These are phyloP conservation scores for Oncopeltus fasciatus DNA, from an alignment of 1,140 invertebrate genomes.

Conservation along the genomic window DNA sequence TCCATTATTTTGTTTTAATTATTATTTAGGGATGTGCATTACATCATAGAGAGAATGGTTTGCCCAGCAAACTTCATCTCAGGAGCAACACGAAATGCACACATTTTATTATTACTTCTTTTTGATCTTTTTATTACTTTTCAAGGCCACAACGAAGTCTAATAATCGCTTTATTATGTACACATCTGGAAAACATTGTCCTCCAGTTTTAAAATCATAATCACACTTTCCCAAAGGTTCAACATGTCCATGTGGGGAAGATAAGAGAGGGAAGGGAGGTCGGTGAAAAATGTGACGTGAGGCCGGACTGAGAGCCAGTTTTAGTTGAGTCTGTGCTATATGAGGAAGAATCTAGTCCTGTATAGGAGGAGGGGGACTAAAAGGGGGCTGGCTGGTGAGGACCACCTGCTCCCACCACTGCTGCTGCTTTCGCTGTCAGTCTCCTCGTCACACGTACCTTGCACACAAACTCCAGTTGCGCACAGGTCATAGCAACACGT, in stretches of 20 bases:
- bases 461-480: slow-evolving; percentile 26
- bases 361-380: slow-evolving; percentile 6
- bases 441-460: neutral
- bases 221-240: neutral
- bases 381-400: neutral
- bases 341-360: slow-evolving; percentile 19
- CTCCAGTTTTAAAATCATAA: neutral
- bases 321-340: slow-evolving; percentile 17
- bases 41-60: slow-evolving; percentile 5
- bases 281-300: slow-evolving; percentile 6
- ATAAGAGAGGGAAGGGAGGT: neutral
- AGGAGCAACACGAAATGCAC: neutral
- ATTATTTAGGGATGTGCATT: neutral
- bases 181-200: slow-evolving; percentile 6
- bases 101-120: neutral
- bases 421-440: neutral
- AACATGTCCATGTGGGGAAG: no score
- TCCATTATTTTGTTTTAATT: neutral
- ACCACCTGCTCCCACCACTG: neutral
- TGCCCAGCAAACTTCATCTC: slow-evolving; percentile 15
- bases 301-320: slow-evolving; percentile 2
- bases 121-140: slow-evolving; percentile 9
- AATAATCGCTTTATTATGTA: slow-evolving; percentile 5
- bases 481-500: slow-evolving; percentile 61
- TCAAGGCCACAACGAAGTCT: slow-evolving; percentile 14